These are phyloP conservation scores for Chlorodrepanis virens DNA, from an alignment of 2,113 vertebrate species.

Conservation along the genomic window DNA sequence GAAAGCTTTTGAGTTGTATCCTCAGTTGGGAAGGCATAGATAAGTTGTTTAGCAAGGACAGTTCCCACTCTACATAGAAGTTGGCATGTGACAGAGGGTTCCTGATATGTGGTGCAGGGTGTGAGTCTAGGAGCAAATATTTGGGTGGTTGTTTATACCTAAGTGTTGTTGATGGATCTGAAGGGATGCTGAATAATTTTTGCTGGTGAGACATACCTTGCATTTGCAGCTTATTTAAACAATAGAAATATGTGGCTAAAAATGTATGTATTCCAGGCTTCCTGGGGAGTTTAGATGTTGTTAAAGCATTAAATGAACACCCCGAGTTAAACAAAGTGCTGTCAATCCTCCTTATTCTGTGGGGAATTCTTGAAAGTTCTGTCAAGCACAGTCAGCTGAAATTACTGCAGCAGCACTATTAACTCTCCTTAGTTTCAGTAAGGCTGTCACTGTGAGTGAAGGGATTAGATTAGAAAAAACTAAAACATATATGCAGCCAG, in stretches of 20 bases:
- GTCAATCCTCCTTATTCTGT: not conserved
- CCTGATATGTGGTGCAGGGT: slow-evolving; percentile 31
- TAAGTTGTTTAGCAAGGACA: not conserved
- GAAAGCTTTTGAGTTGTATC: slow-evolving; percentile 4
- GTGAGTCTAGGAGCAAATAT: not conserved
- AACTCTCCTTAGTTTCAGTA: not conserved
- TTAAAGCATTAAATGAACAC: not conserved
- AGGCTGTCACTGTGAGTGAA: not conserved
- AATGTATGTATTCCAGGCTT: not conserved
- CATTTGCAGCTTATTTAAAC: not conserved
- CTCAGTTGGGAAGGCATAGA: not conserved
- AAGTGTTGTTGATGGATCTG: not conserved
- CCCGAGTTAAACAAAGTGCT: not conserved
- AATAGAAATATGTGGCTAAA: not conserved
- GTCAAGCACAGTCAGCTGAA: not conserved
- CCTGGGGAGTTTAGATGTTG: not conserved
- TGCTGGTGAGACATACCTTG: not conserved
- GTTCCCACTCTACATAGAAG: not conserved
- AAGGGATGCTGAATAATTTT: not conserved
- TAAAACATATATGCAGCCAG: not conserved
- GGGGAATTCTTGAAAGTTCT: not conserved
- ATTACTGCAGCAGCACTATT: not conserved
- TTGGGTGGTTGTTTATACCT: not conserved
- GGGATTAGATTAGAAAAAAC: not conserved
- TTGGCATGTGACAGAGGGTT: not conserved